phyloP scores from a whole-genome alignment of 2,797 vertebrate genomes.

The Peromyscus melanophrys region DNA sequence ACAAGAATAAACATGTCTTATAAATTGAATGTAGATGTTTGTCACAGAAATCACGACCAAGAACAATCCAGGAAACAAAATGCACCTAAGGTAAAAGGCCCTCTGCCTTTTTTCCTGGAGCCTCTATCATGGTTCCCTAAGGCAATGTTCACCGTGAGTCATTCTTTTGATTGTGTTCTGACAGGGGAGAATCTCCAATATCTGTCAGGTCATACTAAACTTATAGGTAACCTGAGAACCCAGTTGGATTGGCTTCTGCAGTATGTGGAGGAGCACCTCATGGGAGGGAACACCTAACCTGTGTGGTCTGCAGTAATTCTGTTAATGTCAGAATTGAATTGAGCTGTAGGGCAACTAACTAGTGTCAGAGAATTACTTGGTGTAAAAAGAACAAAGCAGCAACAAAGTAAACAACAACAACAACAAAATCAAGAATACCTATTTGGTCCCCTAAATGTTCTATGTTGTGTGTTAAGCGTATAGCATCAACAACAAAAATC shows the following conservation, averaged over 20 bases:
- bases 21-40: background rate
- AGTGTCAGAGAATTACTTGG: background rate
- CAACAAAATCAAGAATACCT: background rate
- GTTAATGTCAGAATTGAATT: background rate
- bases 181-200: background rate
- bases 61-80: background rate
- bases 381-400: background rate
- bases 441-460: background rate
- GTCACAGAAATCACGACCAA: background rate
- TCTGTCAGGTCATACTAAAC: background rate
- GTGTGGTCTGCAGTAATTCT: background rate
- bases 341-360: background rate
- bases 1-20: background rate
- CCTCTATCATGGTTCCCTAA: background rate
- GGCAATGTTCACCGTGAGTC: background rate
- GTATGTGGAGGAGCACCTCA: background rate
- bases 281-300: background rate
- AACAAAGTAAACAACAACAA: background rate
- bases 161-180: background rate
- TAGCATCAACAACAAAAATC: background rate
- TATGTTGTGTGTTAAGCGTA: background rate
- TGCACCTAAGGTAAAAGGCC: background rate
- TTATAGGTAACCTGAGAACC: background rate
- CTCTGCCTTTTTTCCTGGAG: background rate
- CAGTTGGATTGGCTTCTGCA: slow-evolving; percentile 1